Evolutionary conservation across 2,113 vertebrate genomes (phyloP).

Genomic region (Colaptes auratus): DNA sequence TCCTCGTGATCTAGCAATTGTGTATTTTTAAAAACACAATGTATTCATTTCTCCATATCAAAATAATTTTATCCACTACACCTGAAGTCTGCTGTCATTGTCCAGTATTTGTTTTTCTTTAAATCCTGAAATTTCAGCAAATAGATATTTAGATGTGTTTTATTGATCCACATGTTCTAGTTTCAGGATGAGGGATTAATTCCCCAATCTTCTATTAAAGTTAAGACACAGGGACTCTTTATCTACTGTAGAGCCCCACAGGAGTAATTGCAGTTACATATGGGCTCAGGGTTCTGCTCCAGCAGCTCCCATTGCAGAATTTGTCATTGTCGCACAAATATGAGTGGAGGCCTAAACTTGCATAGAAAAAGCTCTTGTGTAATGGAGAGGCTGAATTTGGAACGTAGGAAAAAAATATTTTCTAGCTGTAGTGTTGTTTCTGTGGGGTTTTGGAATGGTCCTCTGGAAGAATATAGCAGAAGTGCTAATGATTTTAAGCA

Average conservation of each 20-base stretch:
- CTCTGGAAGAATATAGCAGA: not conserved
- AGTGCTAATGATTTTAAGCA: not conserved
- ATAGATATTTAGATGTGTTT: accelerated
- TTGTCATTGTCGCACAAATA: not conserved
- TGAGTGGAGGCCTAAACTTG: not conserved
- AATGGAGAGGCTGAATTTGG: not conserved
- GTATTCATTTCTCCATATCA: not conserved
- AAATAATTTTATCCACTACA: not conserved
- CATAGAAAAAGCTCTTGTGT: not conserved
- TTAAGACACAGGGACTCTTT: not conserved
- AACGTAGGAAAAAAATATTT: not conserved
- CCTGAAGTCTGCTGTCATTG: not conserved
- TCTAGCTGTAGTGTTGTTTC: not conserved
- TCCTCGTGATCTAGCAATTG: not conserved
- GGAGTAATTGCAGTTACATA: not conserved
- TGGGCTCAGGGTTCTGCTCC: not conserved
- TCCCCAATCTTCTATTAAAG: not conserved
- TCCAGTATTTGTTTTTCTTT: not conserved
- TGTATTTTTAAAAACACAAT: not conserved
- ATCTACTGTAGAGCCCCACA: not conserved
- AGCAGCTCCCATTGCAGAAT: not conserved
- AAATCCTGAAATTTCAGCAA: not conserved
- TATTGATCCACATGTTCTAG: not conserved
- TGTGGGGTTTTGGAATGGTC: not conserved
- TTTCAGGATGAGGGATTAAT: not conserved